A percentile compares a stretch with the other conserved stretches of the same genome.
These are phyloP conservation scores for Lepas anatifera DNA, from an alignment of 2,888 invertebrate species.

Conservation along the genomic window DNA sequence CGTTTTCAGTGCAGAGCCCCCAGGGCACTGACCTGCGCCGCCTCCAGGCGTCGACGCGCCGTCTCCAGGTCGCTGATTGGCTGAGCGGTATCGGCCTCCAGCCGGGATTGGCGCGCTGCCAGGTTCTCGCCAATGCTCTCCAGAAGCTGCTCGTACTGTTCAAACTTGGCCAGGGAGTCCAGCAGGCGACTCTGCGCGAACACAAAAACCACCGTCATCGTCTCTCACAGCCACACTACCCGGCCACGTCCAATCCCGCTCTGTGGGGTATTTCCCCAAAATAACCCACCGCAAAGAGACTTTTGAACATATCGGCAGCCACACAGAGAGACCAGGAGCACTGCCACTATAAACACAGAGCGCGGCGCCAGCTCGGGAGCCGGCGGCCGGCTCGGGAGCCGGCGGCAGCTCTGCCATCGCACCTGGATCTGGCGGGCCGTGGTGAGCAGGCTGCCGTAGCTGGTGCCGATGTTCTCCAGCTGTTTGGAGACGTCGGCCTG, in stretches of 20 bases:
- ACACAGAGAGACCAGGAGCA: no score
- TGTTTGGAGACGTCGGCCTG: constrained; percentile 70
- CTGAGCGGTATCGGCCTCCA: constrained; percentile 57
- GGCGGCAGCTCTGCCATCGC: no score
- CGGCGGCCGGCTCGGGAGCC: no score
- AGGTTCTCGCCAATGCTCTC: constrained; percentile 71
- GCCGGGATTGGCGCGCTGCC: constrained; percentile 59
- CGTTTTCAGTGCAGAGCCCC: no score
- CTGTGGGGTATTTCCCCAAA: no score
- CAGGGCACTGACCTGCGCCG: constrained; percentile 54
- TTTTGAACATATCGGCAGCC: no score
- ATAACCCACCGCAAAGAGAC: no score
- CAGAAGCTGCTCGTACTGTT: constrained; percentile 81
- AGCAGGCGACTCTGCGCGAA: constrained; percentile 54
- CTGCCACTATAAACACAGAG: no score
- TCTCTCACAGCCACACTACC: no score
- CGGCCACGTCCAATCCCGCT: no score
- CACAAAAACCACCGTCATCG: no score
- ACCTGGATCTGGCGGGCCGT: constrained; percentile 73
- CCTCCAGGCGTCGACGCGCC: constrained; percentile 45
- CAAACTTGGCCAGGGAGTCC: constrained; percentile 81
- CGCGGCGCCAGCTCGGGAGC: no score
- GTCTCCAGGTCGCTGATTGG: constrained; percentile 58
- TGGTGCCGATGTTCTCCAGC: constrained; percentile 79
- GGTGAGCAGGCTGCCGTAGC: constrained; percentile 75